A percentile compares a stretch with the other conserved stretches of the same genome.
Conservation (phyloP, 2,888 invertebrate species). For the Lydus trimaculatus region DNA sequence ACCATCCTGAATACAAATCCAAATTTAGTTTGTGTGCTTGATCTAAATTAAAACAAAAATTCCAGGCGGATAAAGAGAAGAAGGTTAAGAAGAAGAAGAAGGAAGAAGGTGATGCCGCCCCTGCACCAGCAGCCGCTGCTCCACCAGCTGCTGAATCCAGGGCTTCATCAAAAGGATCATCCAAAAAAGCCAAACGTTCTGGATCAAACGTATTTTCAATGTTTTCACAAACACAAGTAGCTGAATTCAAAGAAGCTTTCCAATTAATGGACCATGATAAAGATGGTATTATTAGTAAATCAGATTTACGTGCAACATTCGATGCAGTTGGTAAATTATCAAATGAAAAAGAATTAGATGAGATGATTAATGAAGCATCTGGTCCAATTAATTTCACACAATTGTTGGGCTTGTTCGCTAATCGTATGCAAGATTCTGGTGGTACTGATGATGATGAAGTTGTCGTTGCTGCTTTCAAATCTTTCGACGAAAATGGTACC, state of each 20-base stretch:
- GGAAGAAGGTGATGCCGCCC: constrained; percentile 73
- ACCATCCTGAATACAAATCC: neutral
- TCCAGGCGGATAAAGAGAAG: constrained; percentile 92
- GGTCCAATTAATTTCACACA: constrained; percentile 97
- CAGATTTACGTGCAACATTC: constrained; percentile 89
- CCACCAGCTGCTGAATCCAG: constrained; percentile 74
- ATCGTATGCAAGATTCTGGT: constrained; percentile 89
- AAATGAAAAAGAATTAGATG: constrained; percentile 89
- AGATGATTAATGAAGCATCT: constrained; percentile 84
- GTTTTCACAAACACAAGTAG: constrained; percentile 96
- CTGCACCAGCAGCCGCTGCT: constrained; percentile 74
- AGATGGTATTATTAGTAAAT: constrained; percentile 78
- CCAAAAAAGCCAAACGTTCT: constrained; percentile 83
- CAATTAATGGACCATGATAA: constrained; percentile 96
- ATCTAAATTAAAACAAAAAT: constrained; percentile 3
- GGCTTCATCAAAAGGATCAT: constrained; percentile 83
- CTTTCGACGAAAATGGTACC: constrained; percentile 88
- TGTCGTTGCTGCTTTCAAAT: constrained; percentile 90
- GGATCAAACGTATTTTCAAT: constrained; percentile 97
- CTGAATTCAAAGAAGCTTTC: constrained; percentile 96
- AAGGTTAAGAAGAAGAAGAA: constrained; percentile 90
- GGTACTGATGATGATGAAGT: constrained; percentile 90
- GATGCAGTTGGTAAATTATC: constrained; percentile 91
- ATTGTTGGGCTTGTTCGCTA: constrained; percentile 89
- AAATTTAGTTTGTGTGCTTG: neutral